Base-by-base conservation (phyloP, 2,797 vertebrate species). In the Alcedo quadribrachys region DNA sequence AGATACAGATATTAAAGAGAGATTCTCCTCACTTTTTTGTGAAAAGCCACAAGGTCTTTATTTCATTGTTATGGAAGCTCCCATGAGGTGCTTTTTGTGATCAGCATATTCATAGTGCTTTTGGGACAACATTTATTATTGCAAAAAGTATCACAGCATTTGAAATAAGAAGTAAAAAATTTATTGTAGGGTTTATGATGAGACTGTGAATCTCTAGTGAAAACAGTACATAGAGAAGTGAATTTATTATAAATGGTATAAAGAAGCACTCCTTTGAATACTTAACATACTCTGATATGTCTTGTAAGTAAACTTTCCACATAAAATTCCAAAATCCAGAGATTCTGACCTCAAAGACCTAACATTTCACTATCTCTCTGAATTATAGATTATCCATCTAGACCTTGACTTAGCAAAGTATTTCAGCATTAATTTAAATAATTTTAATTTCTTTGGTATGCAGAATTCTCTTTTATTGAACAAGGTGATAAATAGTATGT, bases 151-250 rank as follows among this genome's bases (percentile, higher is more conserved):
- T 83, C 83, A 75, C 43, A 92, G 82, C 68, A 81, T 95, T 96
- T 96, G 86, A 97, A 97, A 97, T 96, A 85, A 92, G 94, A 97
- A 89, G 89, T 97, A 97, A 96, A 97, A 97, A 85, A 95, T 57
- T 95, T 96, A 96, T 92, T 91, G 80, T 74, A 69, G 54, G 24
- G 45, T 97, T 97, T 97, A 97, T 54, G 89, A 94, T 91, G 37
- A 96, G 85, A 93, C 88, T 73, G 80, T 87, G 83, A 96, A 96
- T 97, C 93, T 96, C 95, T 77, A 86, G 89, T 92, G 94, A 93
- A 91, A 94, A 94, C 50, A 74, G 22, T 94, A 87, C 77, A 86
- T 66, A 94, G 78, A 94, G 81, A 96, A 96, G 79, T 90, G 85
- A 96, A 97, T 97, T 96, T 95, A 95, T 96, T 96, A 93, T 94